A percentile compares a stretch with the other conserved stretches of the same genome.
phyloP scores from a whole-genome alignment of 30 jellyfish, hydroid and myxozoan genomes.

The Mastigias papua region DNA sequence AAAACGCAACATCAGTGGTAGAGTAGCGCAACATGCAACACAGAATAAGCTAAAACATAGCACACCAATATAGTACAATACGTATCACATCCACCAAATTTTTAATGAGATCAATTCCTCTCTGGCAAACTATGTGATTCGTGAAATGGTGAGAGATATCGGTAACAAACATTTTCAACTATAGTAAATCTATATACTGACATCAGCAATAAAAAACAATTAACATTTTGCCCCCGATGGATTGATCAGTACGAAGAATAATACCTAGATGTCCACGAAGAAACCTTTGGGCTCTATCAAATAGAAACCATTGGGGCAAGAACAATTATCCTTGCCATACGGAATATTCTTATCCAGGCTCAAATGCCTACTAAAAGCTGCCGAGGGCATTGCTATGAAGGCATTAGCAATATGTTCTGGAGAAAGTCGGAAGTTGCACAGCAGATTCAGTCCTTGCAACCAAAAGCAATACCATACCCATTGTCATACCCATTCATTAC shows the following conservation, averaged over 20 bases:
- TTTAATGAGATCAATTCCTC: no score
- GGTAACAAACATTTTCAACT: constrained; percentile 29
- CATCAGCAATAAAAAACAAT: constrained; percentile 72
- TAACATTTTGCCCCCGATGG: no score
- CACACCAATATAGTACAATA: no score
- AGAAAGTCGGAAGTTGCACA: constrained; percentile 70
- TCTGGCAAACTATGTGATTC: no score
- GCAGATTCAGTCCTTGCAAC: constrained; percentile 54
- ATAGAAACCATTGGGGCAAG: constrained; percentile 44
- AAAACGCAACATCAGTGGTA: no score
- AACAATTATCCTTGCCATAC: constrained; percentile 56
- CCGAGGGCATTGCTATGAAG: constrained; percentile 82
- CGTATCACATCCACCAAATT: no score
- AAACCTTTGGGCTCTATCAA: constrained; percentile 49
- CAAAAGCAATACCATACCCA: constrained; percentile 73
- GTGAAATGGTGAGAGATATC: constrained; percentile 15
- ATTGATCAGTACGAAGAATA: no score
- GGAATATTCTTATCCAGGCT: constrained; percentile 36
- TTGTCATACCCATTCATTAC: constrained; percentile 77
- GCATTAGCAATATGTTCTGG: constrained; percentile 79
- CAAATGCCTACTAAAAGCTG: not conserved
- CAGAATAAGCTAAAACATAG: no score
- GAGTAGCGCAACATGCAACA: no score
- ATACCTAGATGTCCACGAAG: no score
- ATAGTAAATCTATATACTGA: constrained; percentile 81